phyloP scores from a whole-genome alignment of 1,140 invertebrate genomes.

The Pristionchus pacificus region DNA sequence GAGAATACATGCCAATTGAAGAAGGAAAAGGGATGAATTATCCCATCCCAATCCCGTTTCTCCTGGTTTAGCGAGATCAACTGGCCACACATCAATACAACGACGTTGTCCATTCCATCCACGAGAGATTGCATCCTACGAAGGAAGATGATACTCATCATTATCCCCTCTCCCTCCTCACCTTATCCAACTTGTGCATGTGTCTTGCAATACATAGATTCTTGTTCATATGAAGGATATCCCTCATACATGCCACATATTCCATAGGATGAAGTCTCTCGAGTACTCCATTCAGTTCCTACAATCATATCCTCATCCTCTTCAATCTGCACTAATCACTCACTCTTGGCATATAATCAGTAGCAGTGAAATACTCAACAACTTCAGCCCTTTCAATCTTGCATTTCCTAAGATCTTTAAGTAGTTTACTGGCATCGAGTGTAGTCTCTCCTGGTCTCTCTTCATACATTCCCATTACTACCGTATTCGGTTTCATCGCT shows the following conservation, averaged over 20 bases:
- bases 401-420: slow-evolving; percentile 55
- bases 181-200: slow-evolving; percentile 75
- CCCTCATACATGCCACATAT: slow-evolving; percentile 80
- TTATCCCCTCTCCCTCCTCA: slow-evolving; percentile 29
- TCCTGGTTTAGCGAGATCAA: slow-evolving; percentile 76
- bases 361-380: slow-evolving; percentile 63
- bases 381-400: slow-evolving; percentile 64
- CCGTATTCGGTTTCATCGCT: slow-evolving; percentile 97
- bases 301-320: slow-evolving; percentile 41
- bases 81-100: slow-evolving; percentile 95
- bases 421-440: slow-evolving; percentile 41
- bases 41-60: slow-evolving; percentile 65
- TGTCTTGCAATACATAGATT: slow-evolving; percentile 88
- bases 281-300: slow-evolving; percentile 47
- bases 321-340: slow-evolving; percentile 64
- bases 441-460: slow-evolving; percentile 39
- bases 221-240: slow-evolving; percentile 80
- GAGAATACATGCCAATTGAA: slow-evolving; percentile 92
- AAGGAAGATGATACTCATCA: slow-evolving; percentile 9
- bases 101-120: slow-evolving; percentile 61
- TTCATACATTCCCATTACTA: slow-evolving; percentile 76
- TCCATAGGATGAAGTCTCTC: slow-evolving; percentile 63
- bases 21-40: slow-evolving; percentile 73
- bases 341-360: slow-evolving; percentile 64
- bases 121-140: slow-evolving; percentile 26